Conservation (phyloP, 2,797 vertebrate genomes). For the Galaxias olidus region DNA sequence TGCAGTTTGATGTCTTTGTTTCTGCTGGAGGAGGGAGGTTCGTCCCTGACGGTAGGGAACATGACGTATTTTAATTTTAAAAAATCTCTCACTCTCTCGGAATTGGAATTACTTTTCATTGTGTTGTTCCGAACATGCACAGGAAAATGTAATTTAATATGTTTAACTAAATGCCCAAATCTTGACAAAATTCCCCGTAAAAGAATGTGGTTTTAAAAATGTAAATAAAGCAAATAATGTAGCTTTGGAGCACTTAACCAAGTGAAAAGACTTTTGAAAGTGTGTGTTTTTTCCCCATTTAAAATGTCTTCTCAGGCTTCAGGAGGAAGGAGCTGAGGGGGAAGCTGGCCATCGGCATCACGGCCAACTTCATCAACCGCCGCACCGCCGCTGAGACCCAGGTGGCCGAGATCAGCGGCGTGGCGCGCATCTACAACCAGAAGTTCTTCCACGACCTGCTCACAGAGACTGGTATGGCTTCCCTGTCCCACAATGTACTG, state of each 20-base stretch:
- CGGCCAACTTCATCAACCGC: slow-evolving; percentile 88
- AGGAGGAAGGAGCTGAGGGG: slow-evolving; percentile 89
- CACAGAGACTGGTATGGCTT: slow-evolving; percentile 81
- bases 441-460: slow-evolving; percentile 92
- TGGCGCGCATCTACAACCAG: slow-evolving; percentile 96
- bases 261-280: neutral
- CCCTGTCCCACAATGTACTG: neutral
- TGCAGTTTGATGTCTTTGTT: slow-evolving; percentile 89
- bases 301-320: slow-evolving; percentile 76
- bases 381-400: slow-evolving; percentile 83
- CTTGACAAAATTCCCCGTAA: no score
- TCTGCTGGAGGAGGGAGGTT: slow-evolving; percentile 90
- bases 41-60: slow-evolving; percentile 87
- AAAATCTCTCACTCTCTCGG: no score
- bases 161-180: no score
- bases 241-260: no score
- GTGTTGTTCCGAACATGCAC: no score
- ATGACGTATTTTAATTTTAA: no score
- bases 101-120: no score
- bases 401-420: slow-evolving; percentile 91
- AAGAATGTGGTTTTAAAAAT: no score
- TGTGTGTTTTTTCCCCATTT: neutral
- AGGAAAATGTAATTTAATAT: no score
- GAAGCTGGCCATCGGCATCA: slow-evolving; percentile 93
- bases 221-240: no score